phyloP scores from a whole-genome alignment of 2,797 vertebrate species.

The Balearica regulorum region DNA sequence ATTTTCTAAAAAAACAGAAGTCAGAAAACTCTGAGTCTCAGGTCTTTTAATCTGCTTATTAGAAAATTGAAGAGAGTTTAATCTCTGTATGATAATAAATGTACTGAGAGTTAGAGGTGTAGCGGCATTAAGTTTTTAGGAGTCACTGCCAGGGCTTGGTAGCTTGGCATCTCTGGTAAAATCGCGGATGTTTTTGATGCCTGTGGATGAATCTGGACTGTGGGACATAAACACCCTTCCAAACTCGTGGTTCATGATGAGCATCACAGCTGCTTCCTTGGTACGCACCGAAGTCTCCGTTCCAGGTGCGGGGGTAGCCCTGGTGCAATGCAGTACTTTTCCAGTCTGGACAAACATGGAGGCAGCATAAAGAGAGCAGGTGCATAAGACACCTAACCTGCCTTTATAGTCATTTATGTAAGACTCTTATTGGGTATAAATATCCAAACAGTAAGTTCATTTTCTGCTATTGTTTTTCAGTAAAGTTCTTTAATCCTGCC shows the following conservation, averaged over 20 bases:
- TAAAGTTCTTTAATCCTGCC: neutral
- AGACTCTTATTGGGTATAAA: neutral
- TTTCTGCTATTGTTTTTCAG: neutral
- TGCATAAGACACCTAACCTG: neutral
- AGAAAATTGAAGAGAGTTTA: neutral
- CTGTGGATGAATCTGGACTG: neutral
- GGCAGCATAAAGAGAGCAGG: neutral
- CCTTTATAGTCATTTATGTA: neutral
- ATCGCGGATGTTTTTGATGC: neutral
- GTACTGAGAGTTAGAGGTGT: neutral
- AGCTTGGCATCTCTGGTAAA: neutral
- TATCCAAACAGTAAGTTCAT: neutral
- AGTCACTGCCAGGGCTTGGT: neutral
- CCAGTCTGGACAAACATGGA: neutral
- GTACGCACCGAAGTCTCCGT: neutral
- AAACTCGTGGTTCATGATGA: neutral
- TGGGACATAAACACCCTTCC: neutral
- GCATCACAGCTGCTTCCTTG: neutral
- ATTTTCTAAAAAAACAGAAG: neutral
- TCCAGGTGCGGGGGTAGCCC: neutral
- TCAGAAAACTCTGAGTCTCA: neutral
- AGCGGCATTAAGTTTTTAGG: neutral
- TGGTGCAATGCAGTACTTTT: neutral
- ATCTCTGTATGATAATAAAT: neutral
- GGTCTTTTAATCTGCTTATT: neutral